phyloP scores from a whole-genome alignment of 1,140 invertebrate genomes.

The Phthorimaea operculella region DNA sequence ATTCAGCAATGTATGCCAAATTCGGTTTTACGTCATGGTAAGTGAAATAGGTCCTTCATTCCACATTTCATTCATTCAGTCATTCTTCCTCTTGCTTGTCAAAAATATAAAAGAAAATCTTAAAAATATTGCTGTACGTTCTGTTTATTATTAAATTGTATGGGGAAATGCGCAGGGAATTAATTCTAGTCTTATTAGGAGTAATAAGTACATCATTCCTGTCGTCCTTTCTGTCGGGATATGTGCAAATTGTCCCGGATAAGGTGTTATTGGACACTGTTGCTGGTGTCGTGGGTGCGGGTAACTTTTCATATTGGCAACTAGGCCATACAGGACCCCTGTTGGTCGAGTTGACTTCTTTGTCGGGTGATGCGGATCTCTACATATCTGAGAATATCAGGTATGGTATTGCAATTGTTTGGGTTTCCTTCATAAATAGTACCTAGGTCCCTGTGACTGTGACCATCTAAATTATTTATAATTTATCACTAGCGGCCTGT shows the following conservation, averaged over 20 bases:
- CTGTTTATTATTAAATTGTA: conserved; percentile 3
- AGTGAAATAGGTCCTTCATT: too few species aligned
- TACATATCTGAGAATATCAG: conserved; percentile 51
- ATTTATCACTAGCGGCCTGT: too few species aligned
- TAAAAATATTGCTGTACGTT: too few species aligned
- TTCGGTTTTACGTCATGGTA: too few species aligned
- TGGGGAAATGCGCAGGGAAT: conserved; percentile 36
- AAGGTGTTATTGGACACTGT: conserved; percentile 49
- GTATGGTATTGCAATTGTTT: conserved; percentile 20
- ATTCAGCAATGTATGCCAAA: too few species aligned
- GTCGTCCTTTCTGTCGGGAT: conserved; percentile 32
- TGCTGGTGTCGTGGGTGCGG: conserved; percentile 37
- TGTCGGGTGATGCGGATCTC: conserved; percentile 51
- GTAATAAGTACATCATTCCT: conserved; percentile 43
- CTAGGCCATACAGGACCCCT: conserved; percentile 46
- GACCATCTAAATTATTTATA: too few species aligned
- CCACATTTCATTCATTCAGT: too few species aligned
- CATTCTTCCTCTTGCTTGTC: too few species aligned
- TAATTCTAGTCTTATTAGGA: conserved; percentile 41
- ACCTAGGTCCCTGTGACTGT: too few species aligned
- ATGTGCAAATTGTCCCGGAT: conserved; percentile 29
- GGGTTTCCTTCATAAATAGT: too few species aligned
- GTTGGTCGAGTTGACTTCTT: conserved; percentile 41
- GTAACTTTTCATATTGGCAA: conserved; percentile 59
- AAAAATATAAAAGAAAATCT: too few species aligned